Conservation (phyloP, 2,797 vertebrate species). For the Lagodon rhomboides region DNA sequence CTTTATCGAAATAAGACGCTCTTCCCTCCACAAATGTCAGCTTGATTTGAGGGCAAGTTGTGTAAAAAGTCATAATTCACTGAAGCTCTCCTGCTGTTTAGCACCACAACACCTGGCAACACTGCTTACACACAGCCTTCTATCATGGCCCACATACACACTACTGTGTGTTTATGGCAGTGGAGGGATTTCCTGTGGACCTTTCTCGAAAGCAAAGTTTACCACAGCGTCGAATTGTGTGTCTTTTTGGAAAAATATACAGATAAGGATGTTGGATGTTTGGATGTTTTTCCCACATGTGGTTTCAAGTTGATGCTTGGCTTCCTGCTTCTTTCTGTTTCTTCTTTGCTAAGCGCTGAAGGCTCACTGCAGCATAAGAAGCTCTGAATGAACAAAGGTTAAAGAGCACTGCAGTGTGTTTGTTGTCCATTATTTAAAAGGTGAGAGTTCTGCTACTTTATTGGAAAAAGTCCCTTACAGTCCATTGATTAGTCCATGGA, state of each 20-base stretch:
- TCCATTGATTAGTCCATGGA: slow-evolving; percentile 28
- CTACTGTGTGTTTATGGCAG: slow-evolving; percentile 46
- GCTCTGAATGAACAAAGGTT: slow-evolving; percentile 36
- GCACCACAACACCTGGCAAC: slow-evolving; percentile 70
- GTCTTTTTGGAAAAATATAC: slow-evolving; percentile 11
- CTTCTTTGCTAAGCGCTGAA: slow-evolving; percentile 36
- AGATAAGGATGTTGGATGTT: background rate
- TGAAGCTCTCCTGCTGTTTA: slow-evolving; percentile 66
- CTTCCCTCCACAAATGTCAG: slow-evolving; percentile 15
- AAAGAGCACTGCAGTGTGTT: slow-evolving; percentile 53
- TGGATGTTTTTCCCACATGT: slow-evolving; percentile 5
- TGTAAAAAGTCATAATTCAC: slow-evolving; percentile 61
- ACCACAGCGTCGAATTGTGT: background rate
- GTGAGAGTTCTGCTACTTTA: slow-evolving; percentile 13
- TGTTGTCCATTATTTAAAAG: slow-evolving; percentile 48
- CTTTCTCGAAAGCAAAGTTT: slow-evolving; percentile 56
- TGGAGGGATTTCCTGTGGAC: slow-evolving; percentile 44
- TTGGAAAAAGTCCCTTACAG: background rate
- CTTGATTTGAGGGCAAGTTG: slow-evolving; percentile 20
- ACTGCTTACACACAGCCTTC: slow-evolving; percentile 50
- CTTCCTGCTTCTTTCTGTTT: slow-evolving; percentile 35
- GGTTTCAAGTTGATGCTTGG: slow-evolving; percentile 17
- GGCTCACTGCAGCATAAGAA: slow-evolving; percentile 32
- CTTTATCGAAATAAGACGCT: background rate
- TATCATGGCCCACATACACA: slow-evolving; percentile 45